Percentiles rank a stretch among this genome's conserved stretches.
Evolutionary conservation across 2,888 invertebrate species (phyloP).

Genomic region (Cordylochernes scorpioides): DNA sequence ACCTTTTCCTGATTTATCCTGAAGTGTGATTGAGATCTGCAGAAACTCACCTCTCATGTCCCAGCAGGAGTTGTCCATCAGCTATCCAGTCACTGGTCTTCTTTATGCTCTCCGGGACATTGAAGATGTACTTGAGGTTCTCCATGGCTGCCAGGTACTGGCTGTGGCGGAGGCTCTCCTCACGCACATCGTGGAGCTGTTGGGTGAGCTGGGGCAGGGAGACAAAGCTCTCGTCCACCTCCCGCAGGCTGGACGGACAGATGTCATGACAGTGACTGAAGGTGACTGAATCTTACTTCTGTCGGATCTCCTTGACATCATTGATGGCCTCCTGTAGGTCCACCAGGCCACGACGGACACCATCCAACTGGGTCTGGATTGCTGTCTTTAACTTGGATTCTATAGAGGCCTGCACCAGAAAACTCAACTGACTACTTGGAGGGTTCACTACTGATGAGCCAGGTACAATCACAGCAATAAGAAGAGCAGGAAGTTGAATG

Average conservation of each 20-base stretch:
- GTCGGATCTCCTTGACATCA: conserved; percentile 40
- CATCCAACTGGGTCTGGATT: conserved; percentile 89
- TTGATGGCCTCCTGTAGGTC: conserved; percentile 59
- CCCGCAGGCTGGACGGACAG: conserved; percentile 34
- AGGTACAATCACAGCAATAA: too few species aligned
- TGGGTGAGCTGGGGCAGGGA: conserved; percentile 50
- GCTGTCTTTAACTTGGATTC: conserved; percentile 91
- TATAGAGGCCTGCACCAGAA: conserved; percentile 39
- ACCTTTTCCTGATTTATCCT: too few species aligned
- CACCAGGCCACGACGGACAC: conserved; percentile 70
- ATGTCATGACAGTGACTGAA: conserved; percentile 2
- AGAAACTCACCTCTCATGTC: conserved; percentile 40
- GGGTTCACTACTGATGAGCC: too few species aligned
- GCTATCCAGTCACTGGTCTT: conserved; percentile 78
- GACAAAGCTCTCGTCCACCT: conserved; percentile 43
- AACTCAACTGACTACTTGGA: too few species aligned
- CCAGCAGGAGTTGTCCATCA: conserved; percentile 75
- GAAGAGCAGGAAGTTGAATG: too few species aligned
- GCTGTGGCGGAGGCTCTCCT: conserved; percentile 78
- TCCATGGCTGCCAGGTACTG: conserved; percentile 94
- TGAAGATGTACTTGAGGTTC: conserved; percentile 89
- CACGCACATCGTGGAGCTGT: conserved; percentile 53
- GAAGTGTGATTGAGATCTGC: background rate
- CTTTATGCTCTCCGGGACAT: conserved; percentile 80
- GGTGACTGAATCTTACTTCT: conserved; percentile 27